These are phyloP conservation scores for Drosophila guanche DNA, from an alignment of 1,140 invertebrate species.

Conservation along the genomic window DNA sequence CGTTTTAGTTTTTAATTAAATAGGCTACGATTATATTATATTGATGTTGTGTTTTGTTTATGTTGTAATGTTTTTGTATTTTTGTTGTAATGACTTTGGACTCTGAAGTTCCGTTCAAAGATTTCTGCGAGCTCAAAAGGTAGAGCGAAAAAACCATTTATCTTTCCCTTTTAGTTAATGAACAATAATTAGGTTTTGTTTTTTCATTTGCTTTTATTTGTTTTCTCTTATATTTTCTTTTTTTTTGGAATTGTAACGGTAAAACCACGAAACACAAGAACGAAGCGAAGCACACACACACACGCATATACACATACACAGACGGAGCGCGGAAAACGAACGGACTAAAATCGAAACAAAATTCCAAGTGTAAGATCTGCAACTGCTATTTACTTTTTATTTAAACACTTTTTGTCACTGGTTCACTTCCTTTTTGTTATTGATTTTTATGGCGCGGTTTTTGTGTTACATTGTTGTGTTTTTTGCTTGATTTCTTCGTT, in stretches of 20 bases:
- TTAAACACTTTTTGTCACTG: conserved; percentile 1
- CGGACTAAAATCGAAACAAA: conserved; percentile 8
- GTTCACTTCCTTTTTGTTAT: conserved; percentile 14
- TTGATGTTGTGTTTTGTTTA: conserved; percentile 20
- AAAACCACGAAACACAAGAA: conserved; percentile 38
- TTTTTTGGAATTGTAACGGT: conserved; percentile 60
- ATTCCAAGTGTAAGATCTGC: background rate
- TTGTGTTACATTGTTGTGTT: background rate
- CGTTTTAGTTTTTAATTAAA: conserved; percentile 13
- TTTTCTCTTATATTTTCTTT: conserved; percentile 15
- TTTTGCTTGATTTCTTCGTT: conserved; percentile 3
- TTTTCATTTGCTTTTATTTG: conserved; percentile 20
- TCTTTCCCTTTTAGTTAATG: conserved; percentile 38
- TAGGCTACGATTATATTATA: background rate
- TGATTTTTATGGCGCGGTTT: conserved; percentile 1
- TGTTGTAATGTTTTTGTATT: background rate
- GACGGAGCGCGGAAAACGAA: conserved; percentile 12
- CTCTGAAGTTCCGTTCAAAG: too few relatives aligned
- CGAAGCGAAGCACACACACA: conserved; percentile 7
- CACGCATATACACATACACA: conserved; percentile 20
- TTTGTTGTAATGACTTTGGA: background rate
- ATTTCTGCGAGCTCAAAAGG: conserved; percentile 18
- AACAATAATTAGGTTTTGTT: conserved; percentile 32
- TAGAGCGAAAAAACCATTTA: conserved; percentile 9
- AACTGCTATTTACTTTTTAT: conserved; percentile 1